Percentiles rank a stretch among this genome's conserved stretches.
Evolutionary conservation across 2,797 vertebrate species (phyloP).

Genomic region (Pempheris klunzingeri): DNA sequence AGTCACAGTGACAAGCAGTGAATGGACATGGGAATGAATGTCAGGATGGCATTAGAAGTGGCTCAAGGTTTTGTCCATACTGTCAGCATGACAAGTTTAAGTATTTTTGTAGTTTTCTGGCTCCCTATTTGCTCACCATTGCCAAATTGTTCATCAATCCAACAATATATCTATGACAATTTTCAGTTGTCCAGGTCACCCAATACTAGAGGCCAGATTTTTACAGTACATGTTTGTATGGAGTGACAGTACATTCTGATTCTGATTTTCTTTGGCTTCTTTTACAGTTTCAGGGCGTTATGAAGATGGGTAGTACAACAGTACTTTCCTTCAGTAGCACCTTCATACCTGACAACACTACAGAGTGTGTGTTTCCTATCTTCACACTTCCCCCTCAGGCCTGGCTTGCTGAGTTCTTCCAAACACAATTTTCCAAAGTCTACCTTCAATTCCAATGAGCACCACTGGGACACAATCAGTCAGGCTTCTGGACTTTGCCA

Average conservation of each 20-base stretch:
- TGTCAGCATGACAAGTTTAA: no score
- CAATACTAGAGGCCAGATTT: neutral
- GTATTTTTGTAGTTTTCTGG: no score
- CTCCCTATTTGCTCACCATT: neutral
- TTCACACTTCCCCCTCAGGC: constrained; percentile 16
- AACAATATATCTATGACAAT: neutral
- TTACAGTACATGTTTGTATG: neutral
- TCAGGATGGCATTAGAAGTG: neutral
- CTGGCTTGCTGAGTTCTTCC: constrained; percentile 26
- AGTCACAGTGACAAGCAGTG: no score
- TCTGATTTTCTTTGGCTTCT: neutral
- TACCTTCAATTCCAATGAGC: constrained; percentile 50
- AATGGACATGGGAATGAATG: no score
- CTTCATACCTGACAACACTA: constrained; percentile 3
- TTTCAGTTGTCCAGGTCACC: neutral
- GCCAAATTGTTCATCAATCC: neutral
- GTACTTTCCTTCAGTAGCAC: neutral
- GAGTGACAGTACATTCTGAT: neutral
- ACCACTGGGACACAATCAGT: neutral
- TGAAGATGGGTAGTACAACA: neutral
- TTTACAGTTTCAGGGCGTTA: neutral
- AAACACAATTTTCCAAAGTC: constrained; percentile 41
- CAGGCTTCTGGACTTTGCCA: constrained; percentile 20
- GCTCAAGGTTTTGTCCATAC: no score
- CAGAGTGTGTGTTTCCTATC: constrained; percentile 6